These are phyloP conservation scores for Rhodophaea formosa DNA, from an alignment of 2,888 invertebrate species.

Conservation along the genomic window DNA sequence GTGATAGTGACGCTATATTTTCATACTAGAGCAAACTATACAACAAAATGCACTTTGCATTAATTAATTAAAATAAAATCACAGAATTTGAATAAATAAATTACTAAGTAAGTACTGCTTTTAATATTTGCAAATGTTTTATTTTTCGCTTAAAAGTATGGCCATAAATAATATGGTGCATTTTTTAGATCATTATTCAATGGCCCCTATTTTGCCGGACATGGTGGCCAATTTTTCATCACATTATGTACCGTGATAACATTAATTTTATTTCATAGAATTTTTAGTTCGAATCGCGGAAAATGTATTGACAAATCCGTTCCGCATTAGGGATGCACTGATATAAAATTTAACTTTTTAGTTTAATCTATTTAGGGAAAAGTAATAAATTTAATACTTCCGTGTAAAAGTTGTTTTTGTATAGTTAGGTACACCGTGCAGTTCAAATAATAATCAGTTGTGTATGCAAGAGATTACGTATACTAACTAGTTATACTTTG, in stretches of 20 bases:
- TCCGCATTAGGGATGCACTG: constrained; percentile 25
- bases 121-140: not conserved
- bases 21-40: no score
- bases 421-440: no score
- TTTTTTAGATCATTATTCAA: not conserved
- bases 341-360: constrained; percentile 8
- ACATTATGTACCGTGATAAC: constrained; percentile 24
- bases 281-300: constrained; percentile 40
- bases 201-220: constrained; percentile 13
- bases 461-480: no score
- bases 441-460: no score
- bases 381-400: not conserved
- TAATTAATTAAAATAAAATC: no score
- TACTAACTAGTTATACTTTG: no score
- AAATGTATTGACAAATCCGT: constrained; percentile 40
- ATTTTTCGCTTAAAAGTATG: not conserved
- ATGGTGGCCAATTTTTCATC: constrained; percentile 20
- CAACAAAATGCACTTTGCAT: no score
- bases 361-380: constrained; percentile 38
- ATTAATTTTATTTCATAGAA: constrained; percentile 36
- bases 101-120: no score
- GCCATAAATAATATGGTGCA: not conserved
- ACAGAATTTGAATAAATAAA: no score
- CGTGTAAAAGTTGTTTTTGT: no score
- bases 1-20: no score